Evolutionary conservation across 2,888 invertebrate genomes (phyloP).

Genomic region (Calliphora vomitoria): DNA sequence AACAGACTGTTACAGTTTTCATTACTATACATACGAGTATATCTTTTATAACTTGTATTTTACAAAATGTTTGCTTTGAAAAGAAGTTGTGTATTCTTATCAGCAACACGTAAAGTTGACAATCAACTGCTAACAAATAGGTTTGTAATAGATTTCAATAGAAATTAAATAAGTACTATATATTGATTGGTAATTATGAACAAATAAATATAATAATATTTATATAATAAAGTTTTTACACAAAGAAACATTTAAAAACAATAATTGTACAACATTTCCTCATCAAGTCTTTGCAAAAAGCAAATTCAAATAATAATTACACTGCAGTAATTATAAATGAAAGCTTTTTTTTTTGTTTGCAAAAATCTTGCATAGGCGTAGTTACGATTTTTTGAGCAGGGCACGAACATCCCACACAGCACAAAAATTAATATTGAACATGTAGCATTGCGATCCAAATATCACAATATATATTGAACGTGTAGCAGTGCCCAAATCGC

Average conservation of each 20-base stretch:
- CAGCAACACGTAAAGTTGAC: neutral
- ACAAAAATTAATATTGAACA: no score
- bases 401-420: no score
- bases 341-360: neutral
- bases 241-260: neutral
- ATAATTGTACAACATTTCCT: no score
- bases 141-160: neutral
- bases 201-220: neutral
- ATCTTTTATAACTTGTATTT: no score
- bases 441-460: no score
- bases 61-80: neutral
- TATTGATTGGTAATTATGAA: neutral
- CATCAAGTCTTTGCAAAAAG: neutral
- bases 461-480: no score
- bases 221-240: neutral
- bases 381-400: no score
- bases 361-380: no score
- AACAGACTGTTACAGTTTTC: neutral
- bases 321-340: slow-evolving; percentile 1
- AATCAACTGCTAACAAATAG: neutral
- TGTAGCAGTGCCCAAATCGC: no score
- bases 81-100: neutral
- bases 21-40: neutral
- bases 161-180: neutral
- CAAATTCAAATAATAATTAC: neutral